These are phyloP conservation scores for Tenthredo amoena DNA, from an alignment of 2,888 invertebrate species.

Conservation along the genomic window DNA sequence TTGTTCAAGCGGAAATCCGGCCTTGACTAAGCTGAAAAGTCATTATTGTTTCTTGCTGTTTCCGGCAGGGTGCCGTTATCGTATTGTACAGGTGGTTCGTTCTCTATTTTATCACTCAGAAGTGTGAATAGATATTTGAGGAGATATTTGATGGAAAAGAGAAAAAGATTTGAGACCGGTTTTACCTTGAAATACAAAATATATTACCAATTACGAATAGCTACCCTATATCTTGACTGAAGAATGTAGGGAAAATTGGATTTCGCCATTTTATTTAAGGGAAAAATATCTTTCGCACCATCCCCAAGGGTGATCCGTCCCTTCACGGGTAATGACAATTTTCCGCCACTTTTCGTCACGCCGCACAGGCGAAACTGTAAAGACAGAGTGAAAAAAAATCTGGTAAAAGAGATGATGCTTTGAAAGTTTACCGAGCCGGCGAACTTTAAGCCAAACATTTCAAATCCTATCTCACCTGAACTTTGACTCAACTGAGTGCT, in stretches of 20 bases:
- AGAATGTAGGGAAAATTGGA: conserved; percentile 17
- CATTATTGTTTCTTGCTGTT: conserved; percentile 3
- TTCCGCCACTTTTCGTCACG: conserved; percentile 26
- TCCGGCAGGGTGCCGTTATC: neutral
- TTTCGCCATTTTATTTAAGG: conserved; percentile 16
- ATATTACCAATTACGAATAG: conserved; percentile 9
- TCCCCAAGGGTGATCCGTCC: conserved; percentile 5
- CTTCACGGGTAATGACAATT: conserved; percentile 19
- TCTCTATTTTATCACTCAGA: neutral
- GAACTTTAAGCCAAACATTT: conserved; percentile 25
- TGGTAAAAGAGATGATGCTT: neutral
- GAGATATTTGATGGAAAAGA: neutral
- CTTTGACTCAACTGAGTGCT: conserved; percentile 35
- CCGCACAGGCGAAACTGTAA: neutral
- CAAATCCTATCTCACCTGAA: conserved; percentile 28
- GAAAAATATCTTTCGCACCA: conserved; percentile 27
- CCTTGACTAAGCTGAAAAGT: conserved; percentile 2
- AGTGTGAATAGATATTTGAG: neutral
- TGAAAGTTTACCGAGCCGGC: neutral
- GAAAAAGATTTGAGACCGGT: neutral
- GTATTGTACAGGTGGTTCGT: neutral
- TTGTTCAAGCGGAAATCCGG: conserved; percentile 28
- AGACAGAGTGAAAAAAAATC: conserved; percentile 12
- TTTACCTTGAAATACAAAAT: neutral
- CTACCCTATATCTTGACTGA: neutral